Base-by-base conservation (phyloP, 2,113 vertebrate species). In the Electrona antarctica region DNA sequence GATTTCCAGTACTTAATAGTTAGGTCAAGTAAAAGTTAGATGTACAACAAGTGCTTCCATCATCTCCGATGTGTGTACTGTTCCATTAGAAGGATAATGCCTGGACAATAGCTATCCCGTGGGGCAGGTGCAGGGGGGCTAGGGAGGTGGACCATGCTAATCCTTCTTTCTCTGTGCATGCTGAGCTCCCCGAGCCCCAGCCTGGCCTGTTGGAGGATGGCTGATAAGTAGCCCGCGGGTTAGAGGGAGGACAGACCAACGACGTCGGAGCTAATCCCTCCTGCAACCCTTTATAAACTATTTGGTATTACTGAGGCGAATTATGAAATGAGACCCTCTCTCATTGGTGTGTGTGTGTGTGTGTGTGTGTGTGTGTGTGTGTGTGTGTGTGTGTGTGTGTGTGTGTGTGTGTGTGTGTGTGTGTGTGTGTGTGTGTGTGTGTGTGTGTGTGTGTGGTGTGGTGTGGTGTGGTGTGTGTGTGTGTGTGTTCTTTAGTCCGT, bases 171-270 rank as follows among this genome's bases (percentile, higher is more conserved):
- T 47, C 68, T 11, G 21, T 50, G 57, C 57, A 75, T 51, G 67
- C 64, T 47, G 72, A 76, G 60, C 67, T 61, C 54, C 50, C 56
- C 28, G 69, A 52, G 61, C 7, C 51, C 7, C 6, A 29, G 57
- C 48, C 60, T 41, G 64, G 68, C 61, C 58, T 8, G 62, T 14
- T 55, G 70, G 63, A 7, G 49, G 10, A 64, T 60, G 71, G 45
- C 70, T 73, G 65, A 84, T 81, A 79, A 73, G 55, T 61, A 48
- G 59, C 60, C 62, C 0, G 14, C 66, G 61, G 80, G 66, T 78
- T n/a, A n/a, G 29, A 6, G 68, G 2, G 71, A 80, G 74, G 77
- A 77, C 83, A 78, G 77, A 60, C 57, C 60, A 52, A n/a, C 21
- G 8, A 9, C 3, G 21, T 51, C 11, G 11, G 65, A 55, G 54